Percentiles rank a stretch among this genome's conserved stretches.
phyloP scores from a whole-genome alignment of 2,888 invertebrate species.

The Acanthacorydalis orientalis region DNA sequence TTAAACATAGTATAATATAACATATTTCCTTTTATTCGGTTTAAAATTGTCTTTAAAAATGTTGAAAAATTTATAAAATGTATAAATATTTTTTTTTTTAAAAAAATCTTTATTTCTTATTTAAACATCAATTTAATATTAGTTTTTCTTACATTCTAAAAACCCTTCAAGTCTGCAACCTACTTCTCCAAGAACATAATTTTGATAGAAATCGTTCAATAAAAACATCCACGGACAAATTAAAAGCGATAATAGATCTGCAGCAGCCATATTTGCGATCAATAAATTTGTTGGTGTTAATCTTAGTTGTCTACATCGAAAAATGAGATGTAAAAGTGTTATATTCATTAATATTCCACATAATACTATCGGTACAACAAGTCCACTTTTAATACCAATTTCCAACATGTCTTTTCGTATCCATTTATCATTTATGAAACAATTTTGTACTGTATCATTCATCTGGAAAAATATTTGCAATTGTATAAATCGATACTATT shows the following conservation, averaged over 20 bases:
- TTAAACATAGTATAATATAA: too few relatives aligned
- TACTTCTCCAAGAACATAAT: constrained; percentile 51
- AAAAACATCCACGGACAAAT: constrained; percentile 64
- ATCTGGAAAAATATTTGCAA: too few relatives aligned
- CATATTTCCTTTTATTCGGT: too few relatives aligned
- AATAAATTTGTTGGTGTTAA: constrained; percentile 49
- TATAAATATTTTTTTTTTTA: neutral
- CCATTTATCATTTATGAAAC: constrained; percentile 4
- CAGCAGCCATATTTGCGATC: constrained; percentile 56
- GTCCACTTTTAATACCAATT: constrained; percentile 30
- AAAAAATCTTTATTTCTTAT: neutral
- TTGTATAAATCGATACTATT: too few relatives aligned
- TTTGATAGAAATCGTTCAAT: constrained; percentile 58
- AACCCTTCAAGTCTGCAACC: constrained; percentile 68
- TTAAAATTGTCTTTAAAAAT: too few relatives aligned
- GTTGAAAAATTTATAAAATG: too few relatives aligned
- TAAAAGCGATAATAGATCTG: constrained; percentile 46
- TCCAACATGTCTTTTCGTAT: neutral
- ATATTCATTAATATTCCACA: constrained; percentile 51
- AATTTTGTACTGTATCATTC: too few relatives aligned
- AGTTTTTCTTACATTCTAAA: constrained; percentile 41
- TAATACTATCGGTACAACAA: constrained; percentile 41
- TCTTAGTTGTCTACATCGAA: constrained; percentile 42
- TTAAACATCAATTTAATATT: neutral
- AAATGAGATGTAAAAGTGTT: constrained; percentile 43